Evolutionary conservation across 2,797 vertebrate genomes (phyloP).

Genomic region (Eupleurogrammus muticus): DNA sequence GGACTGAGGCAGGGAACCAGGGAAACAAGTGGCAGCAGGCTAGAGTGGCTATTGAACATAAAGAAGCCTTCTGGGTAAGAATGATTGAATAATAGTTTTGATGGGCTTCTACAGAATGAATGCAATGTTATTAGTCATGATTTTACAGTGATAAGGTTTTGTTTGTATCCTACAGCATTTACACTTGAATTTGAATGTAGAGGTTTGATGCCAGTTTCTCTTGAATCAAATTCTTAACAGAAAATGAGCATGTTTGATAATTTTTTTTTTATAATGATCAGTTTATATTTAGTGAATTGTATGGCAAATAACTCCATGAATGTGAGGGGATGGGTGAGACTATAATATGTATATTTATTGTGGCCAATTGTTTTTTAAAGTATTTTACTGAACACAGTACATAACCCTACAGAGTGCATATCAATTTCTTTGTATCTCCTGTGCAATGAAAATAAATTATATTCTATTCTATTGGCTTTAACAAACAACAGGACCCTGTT

Average conservation of each 20-base stretch:
- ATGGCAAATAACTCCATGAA: no score
- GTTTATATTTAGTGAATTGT: no score
- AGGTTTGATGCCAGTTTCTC: no score
- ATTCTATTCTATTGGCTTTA: not conserved
- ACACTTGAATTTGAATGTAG: not conserved
- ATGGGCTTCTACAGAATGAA: not conserved
- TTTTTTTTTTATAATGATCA: no score
- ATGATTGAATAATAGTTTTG: not conserved
- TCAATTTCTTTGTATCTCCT: no score
- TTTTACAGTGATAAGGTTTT: not conserved
- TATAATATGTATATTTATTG: no score
- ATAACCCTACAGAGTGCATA: no score
- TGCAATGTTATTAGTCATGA: not conserved
- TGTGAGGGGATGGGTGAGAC: no score
- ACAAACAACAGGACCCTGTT: not conserved
- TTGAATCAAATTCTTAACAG: not conserved
- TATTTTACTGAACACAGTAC: no score
- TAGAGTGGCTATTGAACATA: conserved; percentile 56
- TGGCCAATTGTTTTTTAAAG: no score
- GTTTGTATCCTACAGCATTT: not conserved
- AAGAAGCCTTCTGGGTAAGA: conserved; percentile 82
- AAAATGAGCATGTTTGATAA: not conserved
- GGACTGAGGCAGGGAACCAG: conserved; percentile 74
- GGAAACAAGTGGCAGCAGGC: conserved; percentile 74
- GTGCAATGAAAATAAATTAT: no score